These are phyloP conservation scores for Syrphus vitripennis DNA, from an alignment of 2,888 invertebrate species.

Conservation along the genomic window DNA sequence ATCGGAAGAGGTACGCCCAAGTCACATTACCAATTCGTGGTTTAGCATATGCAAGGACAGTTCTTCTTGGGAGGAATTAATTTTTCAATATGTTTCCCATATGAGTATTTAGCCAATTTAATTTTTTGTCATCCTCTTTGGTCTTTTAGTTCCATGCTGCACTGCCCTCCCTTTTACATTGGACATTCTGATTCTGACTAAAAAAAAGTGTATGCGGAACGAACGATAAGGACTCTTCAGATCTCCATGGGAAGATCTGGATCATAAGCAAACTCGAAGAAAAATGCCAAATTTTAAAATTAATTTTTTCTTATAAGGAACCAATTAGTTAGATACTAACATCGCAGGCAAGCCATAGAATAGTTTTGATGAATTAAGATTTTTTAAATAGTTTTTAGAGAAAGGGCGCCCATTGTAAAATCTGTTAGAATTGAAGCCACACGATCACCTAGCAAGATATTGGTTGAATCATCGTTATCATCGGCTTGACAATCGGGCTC, in stretches of 20 bases:
- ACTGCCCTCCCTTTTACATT: neutral
- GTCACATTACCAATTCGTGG: neutral
- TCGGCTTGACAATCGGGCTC: too few species aligned
- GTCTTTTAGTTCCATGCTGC: neutral
- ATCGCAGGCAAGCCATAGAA: too few species aligned
- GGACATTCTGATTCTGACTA: neutral
- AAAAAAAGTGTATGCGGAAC: neutral
- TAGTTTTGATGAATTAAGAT: too few species aligned
- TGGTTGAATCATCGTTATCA: too few species aligned
- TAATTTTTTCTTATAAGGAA: too few species aligned
- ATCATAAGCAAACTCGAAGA: neutral
- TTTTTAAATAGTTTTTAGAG: too few species aligned
- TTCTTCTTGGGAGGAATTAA: conserved; percentile 48
- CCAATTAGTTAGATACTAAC: too few species aligned
- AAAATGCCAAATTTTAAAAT: neutral
- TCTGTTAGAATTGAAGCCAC: too few species aligned
- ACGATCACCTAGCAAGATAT: too few species aligned
- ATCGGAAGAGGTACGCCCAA: conserved; percentile 45
- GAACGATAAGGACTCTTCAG: neutral
- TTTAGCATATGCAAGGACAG: neutral
- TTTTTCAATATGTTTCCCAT: conserved; percentile 54
- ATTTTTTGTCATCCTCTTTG: conserved; percentile 16
- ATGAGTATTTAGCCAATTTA: conserved; percentile 46
- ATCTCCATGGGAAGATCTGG: conserved; percentile 44
- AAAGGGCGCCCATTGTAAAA: too few species aligned